These are phyloP conservation scores for Mastomys coucha DNA, from an alignment of 2,113 vertebrate genomes.

Conservation along the genomic window DNA sequence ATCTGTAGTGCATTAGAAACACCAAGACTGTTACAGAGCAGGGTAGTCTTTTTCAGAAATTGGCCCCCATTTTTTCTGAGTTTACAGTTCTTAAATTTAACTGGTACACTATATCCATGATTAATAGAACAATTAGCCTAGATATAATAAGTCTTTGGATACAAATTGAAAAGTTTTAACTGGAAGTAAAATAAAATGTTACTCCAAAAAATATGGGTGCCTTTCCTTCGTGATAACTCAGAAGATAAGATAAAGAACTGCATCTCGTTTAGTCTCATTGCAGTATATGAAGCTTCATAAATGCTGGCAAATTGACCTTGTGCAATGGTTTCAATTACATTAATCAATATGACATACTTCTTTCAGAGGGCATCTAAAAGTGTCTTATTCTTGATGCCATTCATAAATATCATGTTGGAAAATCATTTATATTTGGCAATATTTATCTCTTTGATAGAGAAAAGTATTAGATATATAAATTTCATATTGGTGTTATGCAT, in stretches of 20 bases:
- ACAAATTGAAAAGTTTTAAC: slow-evolving; percentile 26
- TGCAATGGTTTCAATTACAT: background rate
- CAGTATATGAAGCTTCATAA: background rate
- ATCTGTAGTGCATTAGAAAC: background rate
- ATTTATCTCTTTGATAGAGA: background rate
- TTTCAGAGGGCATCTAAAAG: slow-evolving; percentile 11
- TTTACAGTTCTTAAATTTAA: background rate
- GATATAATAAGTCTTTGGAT: background rate
- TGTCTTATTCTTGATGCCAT: background rate
- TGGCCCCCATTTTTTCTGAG: background rate
- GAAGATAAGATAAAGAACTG: background rate
- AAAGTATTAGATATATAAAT: background rate
- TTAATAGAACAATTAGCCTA: background rate
- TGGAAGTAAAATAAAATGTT: background rate
- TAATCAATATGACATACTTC: background rate
- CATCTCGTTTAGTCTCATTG: background rate
- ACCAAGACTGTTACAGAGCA: background rate
- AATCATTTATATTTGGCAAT: background rate
- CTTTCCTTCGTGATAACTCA: background rate
- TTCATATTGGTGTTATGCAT: background rate
- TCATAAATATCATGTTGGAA: slow-evolving; percentile 25
- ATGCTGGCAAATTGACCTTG: background rate
- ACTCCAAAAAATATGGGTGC: background rate
- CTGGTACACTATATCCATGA: background rate
- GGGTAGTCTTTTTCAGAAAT: background rate